phyloP scores from a whole-genome alignment of 2,797 vertebrate genomes.

The Gobionotothen gibberifrons region DNA sequence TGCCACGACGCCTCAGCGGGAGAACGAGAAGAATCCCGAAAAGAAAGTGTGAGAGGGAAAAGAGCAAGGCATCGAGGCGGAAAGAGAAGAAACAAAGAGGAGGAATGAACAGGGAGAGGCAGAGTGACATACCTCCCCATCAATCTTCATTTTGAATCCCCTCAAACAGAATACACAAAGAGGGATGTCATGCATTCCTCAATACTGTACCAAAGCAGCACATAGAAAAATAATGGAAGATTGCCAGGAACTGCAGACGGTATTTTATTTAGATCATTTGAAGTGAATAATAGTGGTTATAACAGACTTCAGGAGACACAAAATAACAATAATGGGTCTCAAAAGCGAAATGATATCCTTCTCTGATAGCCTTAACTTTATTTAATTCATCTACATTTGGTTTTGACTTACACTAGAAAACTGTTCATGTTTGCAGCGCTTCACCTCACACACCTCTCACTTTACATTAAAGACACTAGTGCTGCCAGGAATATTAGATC shows the following conservation, averaged over 20 bases:
- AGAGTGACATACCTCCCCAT: constrained; percentile 20
- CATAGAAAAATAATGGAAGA: background rate
- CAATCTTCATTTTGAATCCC: constrained; percentile 27
- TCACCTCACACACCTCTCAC: too few species aligned
- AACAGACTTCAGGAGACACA: too few species aligned
- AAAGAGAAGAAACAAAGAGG: constrained; percentile 30
- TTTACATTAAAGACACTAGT: too few species aligned
- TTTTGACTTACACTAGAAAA: too few species aligned
- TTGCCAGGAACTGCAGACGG: background rate
- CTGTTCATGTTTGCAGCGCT: too few species aligned
- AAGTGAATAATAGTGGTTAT: too few species aligned
- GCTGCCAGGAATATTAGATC: too few species aligned
- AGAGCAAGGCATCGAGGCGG: constrained; percentile 14
- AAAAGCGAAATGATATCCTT: too few species aligned
- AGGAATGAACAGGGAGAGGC: constrained; percentile 32
- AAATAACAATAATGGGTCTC: too few species aligned
- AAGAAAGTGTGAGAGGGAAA: constrained; percentile 49
- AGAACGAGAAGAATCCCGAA: constrained; percentile 70
- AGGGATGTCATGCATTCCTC: constrained; percentile 20
- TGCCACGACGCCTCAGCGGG: constrained; percentile 73
- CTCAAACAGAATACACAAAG: constrained; percentile 21
- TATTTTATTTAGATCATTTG: too few species aligned
- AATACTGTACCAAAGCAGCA: constrained; percentile 29
- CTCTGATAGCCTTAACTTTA: too few species aligned
- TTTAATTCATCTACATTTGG: too few species aligned